Evolutionary conservation across 2,113 vertebrate species (phyloP).

Genomic region (Cyrtonyx montezumae): DNA sequence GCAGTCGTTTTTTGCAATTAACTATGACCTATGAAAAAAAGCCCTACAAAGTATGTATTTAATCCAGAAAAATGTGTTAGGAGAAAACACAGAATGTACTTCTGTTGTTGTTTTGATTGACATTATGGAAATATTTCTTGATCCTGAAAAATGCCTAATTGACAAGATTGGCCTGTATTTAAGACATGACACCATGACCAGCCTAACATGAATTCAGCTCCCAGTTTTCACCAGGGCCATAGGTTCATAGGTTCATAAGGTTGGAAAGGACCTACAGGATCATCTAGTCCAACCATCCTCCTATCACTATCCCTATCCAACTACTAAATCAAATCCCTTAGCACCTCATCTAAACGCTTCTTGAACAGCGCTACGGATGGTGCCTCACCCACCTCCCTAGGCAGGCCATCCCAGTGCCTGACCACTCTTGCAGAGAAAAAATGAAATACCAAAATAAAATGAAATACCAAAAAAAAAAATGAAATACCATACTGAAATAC

Average conservation of each 20-base stretch:
- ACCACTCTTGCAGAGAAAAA: too few relatives aligned
- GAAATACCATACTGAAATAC: neutral
- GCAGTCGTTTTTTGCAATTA: slow-evolving; percentile 15
- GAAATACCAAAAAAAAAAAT: too few relatives aligned
- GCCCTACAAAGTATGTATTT: neutral
- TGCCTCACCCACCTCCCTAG: too few relatives aligned
- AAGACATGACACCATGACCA: neutral
- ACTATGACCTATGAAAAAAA: neutral
- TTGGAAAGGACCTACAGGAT: too few relatives aligned
- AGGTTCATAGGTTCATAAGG: too few relatives aligned
- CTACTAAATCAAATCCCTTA: too few relatives aligned
- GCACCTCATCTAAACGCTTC: too few relatives aligned
- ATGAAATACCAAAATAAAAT: too few relatives aligned
- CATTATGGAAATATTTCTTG: neutral
- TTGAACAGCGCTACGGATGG: too few relatives aligned
- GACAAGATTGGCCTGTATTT: neutral
- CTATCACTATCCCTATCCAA: too few relatives aligned
- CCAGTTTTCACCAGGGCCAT: neutral
- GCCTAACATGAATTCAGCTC: neutral
- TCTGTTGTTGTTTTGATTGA: neutral
- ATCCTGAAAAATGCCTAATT: neutral
- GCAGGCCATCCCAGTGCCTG: too few relatives aligned
- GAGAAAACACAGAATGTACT: neutral
- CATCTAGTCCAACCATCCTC: too few relatives aligned
- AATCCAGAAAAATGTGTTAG: neutral